A percentile compares a stretch with the other conserved stretches of the same genome.
phyloP scores from a whole-genome alignment of 2,888 invertebrate genomes.

The Tenthredo scrophulariae region DNA sequence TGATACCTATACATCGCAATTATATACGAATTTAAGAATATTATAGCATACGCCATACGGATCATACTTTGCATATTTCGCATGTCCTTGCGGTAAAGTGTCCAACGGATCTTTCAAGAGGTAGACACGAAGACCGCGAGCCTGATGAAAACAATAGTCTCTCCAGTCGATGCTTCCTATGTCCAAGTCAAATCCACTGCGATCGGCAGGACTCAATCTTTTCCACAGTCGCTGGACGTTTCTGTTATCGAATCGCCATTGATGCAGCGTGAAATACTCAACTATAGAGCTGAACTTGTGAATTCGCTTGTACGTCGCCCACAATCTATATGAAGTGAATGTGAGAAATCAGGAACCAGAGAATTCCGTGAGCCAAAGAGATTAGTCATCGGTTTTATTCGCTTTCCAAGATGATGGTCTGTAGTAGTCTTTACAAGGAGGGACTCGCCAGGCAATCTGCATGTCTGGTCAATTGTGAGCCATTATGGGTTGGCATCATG shows the following conservation, averaged over 20 bases:
- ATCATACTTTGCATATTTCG: slow-evolving; percentile 73
- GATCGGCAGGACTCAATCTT: slow-evolving; percentile 81
- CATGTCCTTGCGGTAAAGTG: slow-evolving; percentile 83
- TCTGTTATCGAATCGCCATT: slow-evolving; percentile 86
- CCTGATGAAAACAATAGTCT: slow-evolving; percentile 83
- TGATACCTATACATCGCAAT: neutral
- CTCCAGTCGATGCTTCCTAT: slow-evolving; percentile 87
- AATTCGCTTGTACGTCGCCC: slow-evolving; percentile 86
- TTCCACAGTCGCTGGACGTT: slow-evolving; percentile 83
- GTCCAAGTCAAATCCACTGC: slow-evolving; percentile 85
- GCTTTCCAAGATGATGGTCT: neutral
- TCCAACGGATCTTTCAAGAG: slow-evolving; percentile 88
- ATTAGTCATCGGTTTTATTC: neutral
- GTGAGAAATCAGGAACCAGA: neutral
- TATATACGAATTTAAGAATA: neutral
- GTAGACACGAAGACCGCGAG: slow-evolving; percentile 86
- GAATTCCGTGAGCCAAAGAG: neutral
- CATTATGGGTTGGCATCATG: neutral
- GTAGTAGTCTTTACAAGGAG: neutral
- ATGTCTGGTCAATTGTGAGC: neutral
- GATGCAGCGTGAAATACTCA: slow-evolving; percentile 87
- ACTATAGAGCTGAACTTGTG: slow-evolving; percentile 86
- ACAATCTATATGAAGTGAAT: slow-evolving; percentile 80
- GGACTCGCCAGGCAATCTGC: neutral
- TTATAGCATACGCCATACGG: neutral